These are phyloP conservation scores for Crioceris asparagi DNA, from an alignment of 2,888 invertebrate species.

Conservation along the genomic window DNA sequence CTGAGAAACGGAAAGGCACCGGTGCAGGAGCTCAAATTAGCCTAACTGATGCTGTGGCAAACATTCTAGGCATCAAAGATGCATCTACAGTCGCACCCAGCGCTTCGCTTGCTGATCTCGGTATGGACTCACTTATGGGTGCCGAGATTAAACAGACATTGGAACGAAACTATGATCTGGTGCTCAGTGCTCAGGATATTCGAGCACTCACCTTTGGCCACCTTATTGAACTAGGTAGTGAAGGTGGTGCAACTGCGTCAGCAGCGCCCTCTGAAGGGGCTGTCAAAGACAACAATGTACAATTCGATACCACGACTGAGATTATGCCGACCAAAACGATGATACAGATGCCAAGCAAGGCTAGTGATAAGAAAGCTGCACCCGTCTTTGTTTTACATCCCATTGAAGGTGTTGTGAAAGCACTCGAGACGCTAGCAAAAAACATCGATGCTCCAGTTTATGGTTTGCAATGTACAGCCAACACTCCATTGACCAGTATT, in stretches of 20 bases:
- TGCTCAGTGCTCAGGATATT: conserved; percentile 85
- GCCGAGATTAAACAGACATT: conserved; percentile 96
- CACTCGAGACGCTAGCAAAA: conserved; percentile 60
- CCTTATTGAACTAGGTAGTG: conserved; percentile 47
- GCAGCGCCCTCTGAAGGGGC: conserved; percentile 19
- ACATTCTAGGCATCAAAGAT: conserved; percentile 86
- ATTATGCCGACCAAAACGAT: conserved; percentile 67
- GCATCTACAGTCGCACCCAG: conserved; percentile 62
- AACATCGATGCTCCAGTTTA: conserved; percentile 66
- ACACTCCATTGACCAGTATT: conserved; percentile 64
- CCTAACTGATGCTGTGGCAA: conserved; percentile 70
- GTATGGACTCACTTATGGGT: conserved; percentile 98
- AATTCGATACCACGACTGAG: conserved; percentile 41
- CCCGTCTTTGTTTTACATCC: conserved; percentile 71
- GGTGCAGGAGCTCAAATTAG: conserved; percentile 47
- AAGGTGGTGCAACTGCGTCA: conserved; percentile 19
- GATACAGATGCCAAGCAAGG: conserved; percentile 54
- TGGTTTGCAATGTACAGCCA: conserved; percentile 80
- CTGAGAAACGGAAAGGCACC: conserved; percentile 64
- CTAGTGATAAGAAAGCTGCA: conserved; percentile 30
- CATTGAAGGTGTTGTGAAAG: conserved; percentile 75
- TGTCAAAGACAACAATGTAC: conserved; percentile 41
- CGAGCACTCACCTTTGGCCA: conserved; percentile 70
- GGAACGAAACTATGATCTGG: conserved; percentile 84
- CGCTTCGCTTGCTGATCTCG: conserved; percentile 82